Evolutionary conservation across 2,113 vertebrate genomes (phyloP).

Genomic region (Tylochromis polylepis): DNA sequence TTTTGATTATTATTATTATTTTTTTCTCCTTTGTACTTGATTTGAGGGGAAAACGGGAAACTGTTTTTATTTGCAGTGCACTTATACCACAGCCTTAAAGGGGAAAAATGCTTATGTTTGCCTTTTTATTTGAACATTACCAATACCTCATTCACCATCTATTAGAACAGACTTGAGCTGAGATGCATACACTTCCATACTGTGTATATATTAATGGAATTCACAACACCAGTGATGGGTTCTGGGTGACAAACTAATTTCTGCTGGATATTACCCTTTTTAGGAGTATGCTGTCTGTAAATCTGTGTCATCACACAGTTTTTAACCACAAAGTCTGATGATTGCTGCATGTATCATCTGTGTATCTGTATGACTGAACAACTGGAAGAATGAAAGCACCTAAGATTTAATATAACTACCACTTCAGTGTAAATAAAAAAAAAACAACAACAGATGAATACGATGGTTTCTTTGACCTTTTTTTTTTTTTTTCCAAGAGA

Average conservation of each 20-base stretch:
- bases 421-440: slow-evolving; percentile 26
- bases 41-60: not conserved
- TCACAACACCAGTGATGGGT: not conserved
- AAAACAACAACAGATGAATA: not conserved
- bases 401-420: not conserved
- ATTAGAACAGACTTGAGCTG: not conserved
- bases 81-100: slow-evolving; percentile 20
- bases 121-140: not conserved
- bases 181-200: not conserved
- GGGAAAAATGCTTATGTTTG: not conserved
- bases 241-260: not conserved
- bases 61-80: not conserved
- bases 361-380: not conserved
- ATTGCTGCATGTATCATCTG: not conserved
- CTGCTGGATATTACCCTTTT: not conserved
- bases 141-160: not conserved
- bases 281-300: not conserved
- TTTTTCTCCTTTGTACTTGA: not conserved
- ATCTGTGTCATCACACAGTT: not conserved
- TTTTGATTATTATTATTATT: not conserved
- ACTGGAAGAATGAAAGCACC: not conserved
- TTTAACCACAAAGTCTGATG: not conserved
- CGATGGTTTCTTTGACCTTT: not conserved
- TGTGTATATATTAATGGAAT: not conserved
- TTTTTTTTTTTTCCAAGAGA: not conserved